Conservation (phyloP, 1,140 invertebrate genomes). For the Prorops nasuta region DNA sequence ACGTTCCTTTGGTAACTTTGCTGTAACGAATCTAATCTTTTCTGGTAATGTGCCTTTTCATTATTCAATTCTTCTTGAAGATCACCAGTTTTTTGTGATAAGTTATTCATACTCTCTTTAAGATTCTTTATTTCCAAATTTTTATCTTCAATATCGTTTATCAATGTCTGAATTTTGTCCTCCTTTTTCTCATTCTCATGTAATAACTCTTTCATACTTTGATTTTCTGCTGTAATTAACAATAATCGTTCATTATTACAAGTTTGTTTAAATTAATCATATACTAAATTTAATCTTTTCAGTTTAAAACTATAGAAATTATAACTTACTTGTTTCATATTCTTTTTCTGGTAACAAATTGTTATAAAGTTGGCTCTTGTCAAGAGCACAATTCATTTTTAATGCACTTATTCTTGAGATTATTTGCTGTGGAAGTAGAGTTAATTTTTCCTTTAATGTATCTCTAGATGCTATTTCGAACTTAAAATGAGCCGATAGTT, state of each 20-base stretch:
- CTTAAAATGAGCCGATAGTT: conserved; percentile 7
- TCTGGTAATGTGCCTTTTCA: conserved; percentile 9
- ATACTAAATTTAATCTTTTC: too few species aligned
- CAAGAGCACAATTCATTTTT: too few species aligned
- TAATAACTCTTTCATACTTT: conserved; percentile 1
- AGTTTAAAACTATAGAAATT: too few species aligned
- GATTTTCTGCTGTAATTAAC: neutral
- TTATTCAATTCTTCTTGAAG: conserved; percentile 13
- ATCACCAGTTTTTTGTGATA: conserved; percentile 17
- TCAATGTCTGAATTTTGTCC: conserved; percentile 14
- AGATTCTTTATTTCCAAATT: conserved; percentile 22
- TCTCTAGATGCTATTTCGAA: conserved; percentile 1
- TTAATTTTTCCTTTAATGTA: conserved; percentile 12
- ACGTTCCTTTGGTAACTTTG: conserved; percentile 24
- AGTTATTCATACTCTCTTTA: conserved; percentile 14
- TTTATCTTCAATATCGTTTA: conserved; percentile 16
- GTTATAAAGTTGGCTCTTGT: too few species aligned
- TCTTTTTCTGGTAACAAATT: too few species aligned
- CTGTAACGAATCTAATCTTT: conserved; percentile 20
- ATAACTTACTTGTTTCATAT: too few species aligned
- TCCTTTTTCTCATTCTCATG: conserved; percentile 11
- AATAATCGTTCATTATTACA: too few species aligned
- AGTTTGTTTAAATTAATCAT: too few species aligned
- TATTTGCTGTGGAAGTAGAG: conserved; percentile 7
- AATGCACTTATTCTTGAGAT: neutral